Percentiles rank a stretch among this genome's conserved stretches.
phyloP scores from a whole-genome alignment of 1,140 invertebrate species.

The Apis florea region DNA sequence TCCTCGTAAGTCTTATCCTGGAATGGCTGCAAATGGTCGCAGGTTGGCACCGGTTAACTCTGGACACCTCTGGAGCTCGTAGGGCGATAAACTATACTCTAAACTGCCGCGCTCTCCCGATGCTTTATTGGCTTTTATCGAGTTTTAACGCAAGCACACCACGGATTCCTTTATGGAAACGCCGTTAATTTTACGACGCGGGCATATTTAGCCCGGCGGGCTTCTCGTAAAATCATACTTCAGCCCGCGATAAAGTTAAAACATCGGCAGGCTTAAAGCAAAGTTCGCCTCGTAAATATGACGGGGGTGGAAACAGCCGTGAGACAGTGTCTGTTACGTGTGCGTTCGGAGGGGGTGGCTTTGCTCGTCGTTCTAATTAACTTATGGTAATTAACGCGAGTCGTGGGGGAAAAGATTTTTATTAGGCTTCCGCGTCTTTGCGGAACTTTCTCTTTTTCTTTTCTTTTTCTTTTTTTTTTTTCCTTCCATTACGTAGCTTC shows the following conservation, averaged over 20 bases:
- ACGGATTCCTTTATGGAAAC: conserved; percentile 77
- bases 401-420: conserved; percentile 41
- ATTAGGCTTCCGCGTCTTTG: conserved; percentile 44
- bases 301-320: neutral
- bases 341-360: neutral
- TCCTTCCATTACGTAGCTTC: conserved; percentile 37
- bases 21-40: conserved; percentile 52
- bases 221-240: conserved; percentile 79
- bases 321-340: too few species aligned
- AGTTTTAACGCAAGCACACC: conserved; percentile 73
- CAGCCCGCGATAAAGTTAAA: conserved; percentile 78
- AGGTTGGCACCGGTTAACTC: conserved; percentile 33
- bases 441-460: neutral
- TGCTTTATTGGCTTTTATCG: conserved; percentile 79
- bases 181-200: conserved; percentile 78
- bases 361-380: conserved; percentile 51
- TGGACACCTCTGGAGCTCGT: conserved; percentile 21
- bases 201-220: conserved; percentile 76
- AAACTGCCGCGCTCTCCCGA: conserved; percentile 63
- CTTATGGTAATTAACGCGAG: conserved; percentile 58
- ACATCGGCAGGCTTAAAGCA: conserved; percentile 73
- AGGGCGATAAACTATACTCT: conserved; percentile 61
- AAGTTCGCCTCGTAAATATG: conserved; percentile 78
- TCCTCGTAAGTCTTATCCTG: conserved; percentile 50
- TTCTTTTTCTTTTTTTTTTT: neutral